A percentile compares a stretch with the other conserved stretches of the same genome.
These are phyloP conservation scores for Columba janthina DNA, from an alignment of 2,113 vertebrate genomes.

Conservation along the genomic window DNA sequence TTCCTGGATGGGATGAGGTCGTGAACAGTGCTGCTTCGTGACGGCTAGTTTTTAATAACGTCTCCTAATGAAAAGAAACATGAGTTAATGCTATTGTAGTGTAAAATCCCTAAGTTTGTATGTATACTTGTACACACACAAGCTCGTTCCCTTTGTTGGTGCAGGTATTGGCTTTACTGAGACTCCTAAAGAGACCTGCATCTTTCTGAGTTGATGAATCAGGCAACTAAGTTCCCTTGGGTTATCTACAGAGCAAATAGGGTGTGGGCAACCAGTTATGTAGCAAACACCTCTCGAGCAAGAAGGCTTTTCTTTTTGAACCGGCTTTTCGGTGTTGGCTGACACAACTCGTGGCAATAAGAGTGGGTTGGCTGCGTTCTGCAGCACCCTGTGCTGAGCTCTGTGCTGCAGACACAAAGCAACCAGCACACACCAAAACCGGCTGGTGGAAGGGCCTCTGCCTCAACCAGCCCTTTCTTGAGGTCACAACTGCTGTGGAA, in stretches of 20 bases:
- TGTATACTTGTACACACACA: fast-evolving
- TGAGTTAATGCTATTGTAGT: fast-evolving
- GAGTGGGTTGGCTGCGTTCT: neutral
- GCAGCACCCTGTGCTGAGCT: neutral
- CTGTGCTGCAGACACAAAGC: neutral
- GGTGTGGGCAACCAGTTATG: neutral
- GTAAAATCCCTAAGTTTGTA: neutral
- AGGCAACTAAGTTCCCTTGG: neutral
- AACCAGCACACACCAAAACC: neutral
- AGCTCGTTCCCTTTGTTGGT: neutral
- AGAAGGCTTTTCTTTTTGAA: neutral
- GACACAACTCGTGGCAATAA: neutral
- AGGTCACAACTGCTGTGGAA: neutral
- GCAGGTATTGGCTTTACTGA: neutral
- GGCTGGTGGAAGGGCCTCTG: neutral
- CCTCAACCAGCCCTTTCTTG: neutral
- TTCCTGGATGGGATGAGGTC: neutral
- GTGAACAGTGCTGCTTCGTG: neutral
- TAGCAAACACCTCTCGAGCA: neutral
- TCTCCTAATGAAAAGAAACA: neutral
- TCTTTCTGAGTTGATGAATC: neutral
- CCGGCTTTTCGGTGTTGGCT: neutral
- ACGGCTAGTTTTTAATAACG: neutral
- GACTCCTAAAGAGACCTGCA: fast-evolving
- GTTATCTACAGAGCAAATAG: neutral